Percentiles rank a stretch among this genome's conserved stretches.
phyloP scores from a whole-genome alignment of 1,140 invertebrate species.

The Formica selysi region DNA sequence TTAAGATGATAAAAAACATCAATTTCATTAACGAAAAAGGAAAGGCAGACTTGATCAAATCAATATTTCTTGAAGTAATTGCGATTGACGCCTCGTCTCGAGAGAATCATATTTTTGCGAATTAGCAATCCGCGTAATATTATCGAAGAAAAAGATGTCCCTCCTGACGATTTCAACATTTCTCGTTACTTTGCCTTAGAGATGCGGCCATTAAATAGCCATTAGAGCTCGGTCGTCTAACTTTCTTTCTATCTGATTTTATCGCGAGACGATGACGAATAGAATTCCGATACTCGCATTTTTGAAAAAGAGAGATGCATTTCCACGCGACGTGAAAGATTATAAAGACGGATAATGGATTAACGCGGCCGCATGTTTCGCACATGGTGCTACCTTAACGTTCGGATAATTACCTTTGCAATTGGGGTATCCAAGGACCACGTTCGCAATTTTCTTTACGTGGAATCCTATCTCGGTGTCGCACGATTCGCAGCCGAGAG shows the following conservation, averaged over 20 bases:
- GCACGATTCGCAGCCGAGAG: not conserved
- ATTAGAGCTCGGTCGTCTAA: constrained; percentile 36
- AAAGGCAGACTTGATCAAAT: not conserved
- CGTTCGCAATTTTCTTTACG: not conserved
- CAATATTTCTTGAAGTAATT: constrained; percentile 9
- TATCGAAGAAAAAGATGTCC: not conserved
- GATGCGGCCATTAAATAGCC: constrained; percentile 37
- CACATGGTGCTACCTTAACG: constrained; percentile 18
- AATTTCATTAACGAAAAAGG: not conserved
- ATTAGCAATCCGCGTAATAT: constrained; percentile 11
- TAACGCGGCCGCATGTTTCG: constrained; percentile 34
- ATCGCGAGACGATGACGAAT: constrained; percentile 59
- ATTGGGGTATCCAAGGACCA: not conserved
- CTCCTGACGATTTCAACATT: not conserved
- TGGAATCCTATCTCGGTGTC: constrained; percentile 10
- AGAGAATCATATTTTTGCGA: constrained; percentile 17
- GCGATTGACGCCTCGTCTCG: not conserved
- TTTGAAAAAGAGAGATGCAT: constrained; percentile 34
- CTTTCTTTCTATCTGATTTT: constrained; percentile 48
- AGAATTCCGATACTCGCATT: constrained; percentile 56
- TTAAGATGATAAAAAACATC: not conserved
- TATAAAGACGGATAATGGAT: constrained; percentile 54
- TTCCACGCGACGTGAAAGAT: constrained; percentile 38
- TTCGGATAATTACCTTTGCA: constrained; percentile 31
- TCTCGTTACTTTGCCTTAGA: not conserved